A percentile compares a stretch with the other conserved stretches of the same genome.
Evolutionary conservation across 2,888 invertebrate species (phyloP).

Genomic region (Criorhina ranunculi): DNA sequence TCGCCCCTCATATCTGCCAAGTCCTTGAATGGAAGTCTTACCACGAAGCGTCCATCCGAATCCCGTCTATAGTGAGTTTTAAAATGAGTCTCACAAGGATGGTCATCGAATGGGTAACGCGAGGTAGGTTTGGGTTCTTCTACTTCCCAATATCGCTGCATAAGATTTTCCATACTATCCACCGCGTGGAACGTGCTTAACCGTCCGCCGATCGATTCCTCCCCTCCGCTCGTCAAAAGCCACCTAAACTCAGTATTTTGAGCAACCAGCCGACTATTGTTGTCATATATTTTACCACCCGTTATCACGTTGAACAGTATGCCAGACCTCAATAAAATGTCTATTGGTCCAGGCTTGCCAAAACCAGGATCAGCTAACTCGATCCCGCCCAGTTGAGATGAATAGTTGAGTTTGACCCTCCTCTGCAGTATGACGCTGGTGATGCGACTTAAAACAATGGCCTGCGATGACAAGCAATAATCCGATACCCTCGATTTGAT

Average conservation of each 20-base stretch:
- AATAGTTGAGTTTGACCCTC: neutral
- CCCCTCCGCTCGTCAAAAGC: neutral
- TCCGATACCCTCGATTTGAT: neutral
- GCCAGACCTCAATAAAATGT: neutral
- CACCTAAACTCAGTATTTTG: neutral
- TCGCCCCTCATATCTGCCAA: too few relatives aligned
- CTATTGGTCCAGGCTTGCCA: too few relatives aligned
- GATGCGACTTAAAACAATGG: neutral
- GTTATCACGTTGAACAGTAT: neutral
- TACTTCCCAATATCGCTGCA: slow-evolving; percentile 21
- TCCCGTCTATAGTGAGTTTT: slow-evolving; percentile 30
- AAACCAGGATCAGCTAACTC: neutral
- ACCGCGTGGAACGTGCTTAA: too few relatives aligned
- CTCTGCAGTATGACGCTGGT: neutral
- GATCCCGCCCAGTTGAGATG: neutral
- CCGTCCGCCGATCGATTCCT: too few relatives aligned
- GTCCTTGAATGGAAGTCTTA: slow-evolving; percentile 2
- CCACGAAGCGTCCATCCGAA: slow-evolving; percentile 6
- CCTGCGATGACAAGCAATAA: neutral
- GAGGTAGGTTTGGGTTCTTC: slow-evolving; percentile 39
- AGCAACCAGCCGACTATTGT: neutral
- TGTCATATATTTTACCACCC: neutral
- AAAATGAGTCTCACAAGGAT: slow-evolving; percentile 55
- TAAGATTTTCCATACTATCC: slow-evolving; percentile 1
- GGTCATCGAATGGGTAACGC: slow-evolving; percentile 61